Base-by-base conservation (phyloP, 1,140 invertebrate genomes). In the Drosophila serrata region DNA sequence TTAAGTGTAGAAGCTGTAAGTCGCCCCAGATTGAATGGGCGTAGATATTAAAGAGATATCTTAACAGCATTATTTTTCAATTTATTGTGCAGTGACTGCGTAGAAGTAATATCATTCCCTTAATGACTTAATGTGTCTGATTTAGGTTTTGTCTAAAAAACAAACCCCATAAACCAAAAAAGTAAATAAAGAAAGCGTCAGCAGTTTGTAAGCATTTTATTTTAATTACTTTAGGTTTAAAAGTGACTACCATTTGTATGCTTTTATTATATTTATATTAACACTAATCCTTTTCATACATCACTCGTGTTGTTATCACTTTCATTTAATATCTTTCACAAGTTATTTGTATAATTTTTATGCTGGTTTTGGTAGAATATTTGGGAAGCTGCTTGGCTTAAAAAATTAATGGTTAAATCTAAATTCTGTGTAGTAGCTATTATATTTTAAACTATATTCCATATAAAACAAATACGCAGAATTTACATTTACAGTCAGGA, bases 321-420 rank as follows among this genome's bases (percentile, higher is more conserved):
- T 73, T 51, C 31, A 77, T 65, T 64, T 33, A 6, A 46, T 64
- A 63, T 57, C 42, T 64, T 76, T 69, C 49, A 53, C 31, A 19
- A 33, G 17, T 51, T 51, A 8, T 19, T 31, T 31, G 11, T 35
- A 53, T 22, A 35, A 35, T 35, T 49, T 1, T 74, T 63, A 59
- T 85, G 82, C 91, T 92, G 91, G 91, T 92, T 91, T 82, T 92
- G 91, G 91, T 92, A 92, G 91, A 49, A 81, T 73, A 81, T 68
- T 92, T 92, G 91, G 84, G 90, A 91, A 92, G 91, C 91, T 92
- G 88, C 81, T 84, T 82, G 51, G 65, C 68, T 80, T 85, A 67
- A 29, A 46, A 31, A 73, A 15, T 37, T 29, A 58, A n/a, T 61
- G 39, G 12, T 22, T 31, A 22, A 24, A 46, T 55, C 61, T 6